Percentiles rank a stretch among this genome's conserved stretches.
Conservation (phyloP, 2,113 vertebrate genomes). For the Octodon degus region DNA sequence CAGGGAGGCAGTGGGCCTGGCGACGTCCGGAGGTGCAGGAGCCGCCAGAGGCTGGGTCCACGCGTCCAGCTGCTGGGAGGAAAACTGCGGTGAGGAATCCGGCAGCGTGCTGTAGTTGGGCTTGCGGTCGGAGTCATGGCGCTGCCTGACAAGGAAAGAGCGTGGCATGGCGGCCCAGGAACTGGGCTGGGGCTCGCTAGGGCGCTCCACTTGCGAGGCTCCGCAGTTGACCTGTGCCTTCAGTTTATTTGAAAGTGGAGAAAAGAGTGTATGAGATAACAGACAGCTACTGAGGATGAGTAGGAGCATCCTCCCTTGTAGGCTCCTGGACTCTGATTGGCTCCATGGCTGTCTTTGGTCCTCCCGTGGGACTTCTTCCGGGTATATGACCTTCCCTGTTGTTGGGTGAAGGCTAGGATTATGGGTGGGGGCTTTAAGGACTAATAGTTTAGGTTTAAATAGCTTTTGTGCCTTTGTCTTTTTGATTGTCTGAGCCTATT, state of each 20-base stretch:
- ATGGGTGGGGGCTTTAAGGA: not conserved
- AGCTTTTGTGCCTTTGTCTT: not conserved
- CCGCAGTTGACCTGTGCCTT: not conserved
- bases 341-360: not conserved
- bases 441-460: not conserved
- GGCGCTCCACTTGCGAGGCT: not conserved
- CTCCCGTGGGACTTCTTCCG: not conserved
- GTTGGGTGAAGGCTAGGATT: not conserved
- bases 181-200: not conserved
- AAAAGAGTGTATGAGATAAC: not conserved
- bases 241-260: not conserved
- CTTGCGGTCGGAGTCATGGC: constrained; percentile 92
- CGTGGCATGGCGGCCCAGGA: constrained; percentile 91
- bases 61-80: constrained; percentile 91
- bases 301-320: not conserved
- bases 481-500: not conserved
- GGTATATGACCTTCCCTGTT: not conserved
- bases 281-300: too few relatives aligned
- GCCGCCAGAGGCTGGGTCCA: constrained; percentile 89
- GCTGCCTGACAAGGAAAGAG: constrained; percentile 97
- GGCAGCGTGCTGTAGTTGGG: constrained; percentile 95
- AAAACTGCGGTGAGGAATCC: constrained; percentile 87
- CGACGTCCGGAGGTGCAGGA: constrained; percentile 87
- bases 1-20: constrained; percentile 87
- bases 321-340: not conserved